Evolutionary conservation across 2,797 vertebrate species (phyloP), one percentile per base, ranked within the genome.

Genomic region (Melopsittacus undulatus): DNA sequence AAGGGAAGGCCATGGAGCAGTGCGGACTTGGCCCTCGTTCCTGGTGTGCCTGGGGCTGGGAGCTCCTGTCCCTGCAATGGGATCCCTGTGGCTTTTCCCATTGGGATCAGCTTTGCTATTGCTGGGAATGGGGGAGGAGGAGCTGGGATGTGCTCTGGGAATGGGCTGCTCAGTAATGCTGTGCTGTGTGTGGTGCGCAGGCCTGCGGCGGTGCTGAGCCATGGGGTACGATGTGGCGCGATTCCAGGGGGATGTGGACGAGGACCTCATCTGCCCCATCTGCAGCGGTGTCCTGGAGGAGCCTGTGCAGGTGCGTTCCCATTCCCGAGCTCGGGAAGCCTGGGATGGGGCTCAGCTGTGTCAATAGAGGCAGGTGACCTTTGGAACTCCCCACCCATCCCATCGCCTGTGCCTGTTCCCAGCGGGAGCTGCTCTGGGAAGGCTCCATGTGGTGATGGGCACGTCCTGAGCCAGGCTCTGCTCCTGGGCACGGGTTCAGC

Each of bases 201-300:
- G 96, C 93, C 82, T 77, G 93, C 92, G 97, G 98, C 97, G 97
- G 99, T 99, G 97, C 99, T 99, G 99, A 99, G 99, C 99, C 97
- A 99, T 99, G 99, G 99, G 99, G 98, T 99, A 99, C 98, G 99
- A 99, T 98, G 98, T 99, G 97, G 98, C 98, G 76, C 98, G 99
- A 90, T 99, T 99, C 97, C 99, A 99, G 98, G 99, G 99, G 97
- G 99, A 99, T 97, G 99, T 99, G 97, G 99, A 99, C 74, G 99
- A 99, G 98, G 99, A 99, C 97, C 98, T 99, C 92, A 98, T 99
- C 87, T 99, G 99, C 97, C 99, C 99, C 88, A 99, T 99, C 97
- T 99, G 99, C 98, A 99, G 99, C 78, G 99, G 99, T 94, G 99
- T 99, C 88, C 98, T 99, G 89, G 99, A 99, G 98, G 99, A 99